Conservation (phyloP, 2,113 vertebrate genomes). For the Rhinolophus sinicus region DNA sequence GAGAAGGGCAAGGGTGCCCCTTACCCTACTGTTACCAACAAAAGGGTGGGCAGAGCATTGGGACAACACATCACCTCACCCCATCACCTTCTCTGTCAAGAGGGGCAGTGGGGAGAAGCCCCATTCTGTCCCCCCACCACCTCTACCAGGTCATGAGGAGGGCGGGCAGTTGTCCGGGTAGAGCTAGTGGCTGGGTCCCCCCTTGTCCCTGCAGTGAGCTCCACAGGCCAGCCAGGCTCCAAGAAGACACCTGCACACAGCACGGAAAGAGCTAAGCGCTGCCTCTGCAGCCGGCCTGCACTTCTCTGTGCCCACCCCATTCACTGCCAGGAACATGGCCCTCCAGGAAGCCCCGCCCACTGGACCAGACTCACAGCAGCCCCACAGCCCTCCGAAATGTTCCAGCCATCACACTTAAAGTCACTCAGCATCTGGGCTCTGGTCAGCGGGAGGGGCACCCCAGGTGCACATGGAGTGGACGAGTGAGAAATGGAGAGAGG, state of each 20-base stretch:
- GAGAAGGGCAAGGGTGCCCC: too few species aligned
- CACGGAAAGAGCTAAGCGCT: not conserved
- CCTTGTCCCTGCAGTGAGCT: not conserved
- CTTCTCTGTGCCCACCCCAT: not conserved
- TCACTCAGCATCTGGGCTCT: not conserved
- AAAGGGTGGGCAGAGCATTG: fast-evolving
- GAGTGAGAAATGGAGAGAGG: fast-evolving
- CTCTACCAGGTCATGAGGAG: not conserved
- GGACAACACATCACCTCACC: fast-evolving
- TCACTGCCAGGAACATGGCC: not conserved
- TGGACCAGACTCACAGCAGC: not conserved
- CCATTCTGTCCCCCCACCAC: not conserved
- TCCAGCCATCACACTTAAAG: not conserved
- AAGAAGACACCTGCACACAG: fast-evolving
- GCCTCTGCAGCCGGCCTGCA: not conserved
- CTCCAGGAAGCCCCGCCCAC: not conserved
- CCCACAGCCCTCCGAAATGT: not conserved
- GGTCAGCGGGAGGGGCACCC: not conserved
- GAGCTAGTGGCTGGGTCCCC: not conserved
- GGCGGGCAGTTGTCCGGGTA: fast-evolving
- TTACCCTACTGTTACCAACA: not conserved
- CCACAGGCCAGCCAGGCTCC: not conserved
- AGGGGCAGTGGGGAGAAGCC: not conserved
- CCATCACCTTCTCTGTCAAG: not conserved
- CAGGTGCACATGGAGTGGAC: fast-evolving